These are phyloP conservation scores for Desoria tigrina DNA, from an alignment of 2,888 invertebrate species.

Conservation along the genomic window DNA sequence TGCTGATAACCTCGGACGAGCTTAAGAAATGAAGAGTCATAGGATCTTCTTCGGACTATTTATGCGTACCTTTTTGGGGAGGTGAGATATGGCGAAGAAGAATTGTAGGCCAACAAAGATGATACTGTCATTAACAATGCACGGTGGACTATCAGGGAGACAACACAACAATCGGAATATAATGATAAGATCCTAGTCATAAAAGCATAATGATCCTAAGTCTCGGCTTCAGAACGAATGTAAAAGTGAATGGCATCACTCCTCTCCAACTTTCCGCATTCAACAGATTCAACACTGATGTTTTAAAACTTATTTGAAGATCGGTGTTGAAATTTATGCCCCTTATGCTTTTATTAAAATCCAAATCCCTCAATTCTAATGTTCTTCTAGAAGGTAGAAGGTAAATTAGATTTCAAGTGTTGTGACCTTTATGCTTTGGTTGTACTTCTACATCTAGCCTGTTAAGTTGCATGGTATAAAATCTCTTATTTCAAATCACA, in stretches of 20 bases:
- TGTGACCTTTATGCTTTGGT: no score
- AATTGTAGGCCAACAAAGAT: slow-evolving; percentile 22
- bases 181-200: slow-evolving; percentile 6
- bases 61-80: slow-evolving; percentile 5
- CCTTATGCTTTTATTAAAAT: no score
- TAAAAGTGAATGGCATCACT: slow-evolving; percentile 3
- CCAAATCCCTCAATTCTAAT: no score
- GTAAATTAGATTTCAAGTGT: no score
- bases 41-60: slow-evolving; percentile 9
- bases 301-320: no score
- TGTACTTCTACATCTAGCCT: no score
- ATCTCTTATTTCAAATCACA: no score
- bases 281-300: no score
- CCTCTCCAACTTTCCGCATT: background rate
- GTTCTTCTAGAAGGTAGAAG: no score
- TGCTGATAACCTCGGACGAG: no score
- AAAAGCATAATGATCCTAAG: background rate
- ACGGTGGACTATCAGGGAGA: slow-evolving; percentile 1
- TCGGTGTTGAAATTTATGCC: no score
- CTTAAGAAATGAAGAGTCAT: slow-evolving; percentile 16
- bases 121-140: slow-evolving; percentile 8
- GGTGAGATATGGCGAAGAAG: slow-evolving; percentile 11
- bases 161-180: slow-evolving; percentile 6
- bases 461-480: no score
- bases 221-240: slow-evolving; percentile 1